Evolutionary conservation across 2,888 invertebrate genomes (phyloP), one percentile per base, ranked within the genome.

Genomic region (Allacma fusca): DNA sequence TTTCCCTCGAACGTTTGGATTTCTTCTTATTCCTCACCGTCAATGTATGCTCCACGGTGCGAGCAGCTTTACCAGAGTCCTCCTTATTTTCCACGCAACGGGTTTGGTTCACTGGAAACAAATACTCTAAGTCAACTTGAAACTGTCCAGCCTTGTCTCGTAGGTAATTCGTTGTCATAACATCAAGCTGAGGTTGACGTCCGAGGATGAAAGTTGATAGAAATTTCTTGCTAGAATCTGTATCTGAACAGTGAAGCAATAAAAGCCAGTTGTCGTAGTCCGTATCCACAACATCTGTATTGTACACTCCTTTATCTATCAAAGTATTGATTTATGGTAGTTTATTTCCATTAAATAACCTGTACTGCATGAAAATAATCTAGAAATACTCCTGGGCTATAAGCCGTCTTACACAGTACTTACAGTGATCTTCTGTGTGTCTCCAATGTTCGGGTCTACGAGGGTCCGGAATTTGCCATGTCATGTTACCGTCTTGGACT

Each of bases 251-350:
- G 85, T 95, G 95, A 85, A 95, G 90, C 34, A 95, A 88, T 64
- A 95, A 87, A 0, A 93, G 91, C 94, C 94, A 95, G 0, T 92
- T 92, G 77, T 90, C 90, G 86, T 94, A 94, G 86, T 95, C 94
- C 0, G 94, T 93, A 85, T 95, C 95, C 83, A 95, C 86, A 0
- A 95, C 92, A 86, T 93, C 95, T 0, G 95, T 95, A 85, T 95
- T 95, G 88, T 95, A 95, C 81, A 94, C 90, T 16, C 94, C 95
- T 87, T 94, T 94, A 87, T 94, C 94, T 94, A 86, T 16, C 68
- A 26, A 7, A 34, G 34, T n/a, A 12, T 50, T 5, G 16, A 50
- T 50, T 50, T 50, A 43, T 73, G 19, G 23, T 16, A 16, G 24
- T 70, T 62, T 34, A 34, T 34, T 34, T 34, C 34, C 9, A 34